A percentile compares a stretch with the other conserved stretches of the same genome.
phyloP scores from a whole-genome alignment of 2,113 vertebrate genomes.

The Ageneiosus marmoratus region DNA sequence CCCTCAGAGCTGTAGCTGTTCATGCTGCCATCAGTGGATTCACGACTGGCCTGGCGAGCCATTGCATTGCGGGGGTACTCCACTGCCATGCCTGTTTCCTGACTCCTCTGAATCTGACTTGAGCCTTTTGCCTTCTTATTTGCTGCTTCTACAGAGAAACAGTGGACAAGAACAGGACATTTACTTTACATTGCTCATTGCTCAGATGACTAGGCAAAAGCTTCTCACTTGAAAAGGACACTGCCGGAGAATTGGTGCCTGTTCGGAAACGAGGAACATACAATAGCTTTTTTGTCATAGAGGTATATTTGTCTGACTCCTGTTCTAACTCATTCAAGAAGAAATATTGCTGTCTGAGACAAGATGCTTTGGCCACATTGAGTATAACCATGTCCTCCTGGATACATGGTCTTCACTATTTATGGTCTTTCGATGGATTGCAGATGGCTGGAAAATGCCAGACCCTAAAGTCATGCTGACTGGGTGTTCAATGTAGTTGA shows the following conservation, averaged over 20 bases:
- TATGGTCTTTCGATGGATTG: constrained; percentile 48
- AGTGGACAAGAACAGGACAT: background rate
- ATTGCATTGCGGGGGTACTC: constrained; percentile 88
- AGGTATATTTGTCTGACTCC: constrained; percentile 24
- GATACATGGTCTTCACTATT: constrained; percentile 37
- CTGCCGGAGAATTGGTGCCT: background rate
- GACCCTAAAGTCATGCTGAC: constrained; percentile 7
- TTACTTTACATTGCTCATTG: background rate
- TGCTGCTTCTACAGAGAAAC: constrained; percentile 73
- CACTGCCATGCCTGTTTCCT: constrained; percentile 96
- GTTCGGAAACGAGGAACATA: background rate
- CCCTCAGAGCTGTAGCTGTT: constrained; percentile 99
- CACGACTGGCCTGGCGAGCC: constrained; percentile 92
- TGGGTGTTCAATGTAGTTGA: constrained; percentile 4
- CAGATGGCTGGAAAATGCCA: constrained; percentile 45
- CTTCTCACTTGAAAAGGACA: background rate
- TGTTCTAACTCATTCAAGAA: constrained; percentile 24
- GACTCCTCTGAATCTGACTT: constrained; percentile 92
- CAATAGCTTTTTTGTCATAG: constrained; percentile 9
- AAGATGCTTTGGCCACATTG: constrained; percentile 28
- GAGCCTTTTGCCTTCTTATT: constrained; percentile 83
- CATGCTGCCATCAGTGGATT: constrained; percentile 96
- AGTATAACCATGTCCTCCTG: constrained; percentile 45
- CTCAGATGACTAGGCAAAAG: background rate
- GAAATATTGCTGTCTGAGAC: constrained; percentile 40